phyloP scores from a whole-genome alignment of 2,113 vertebrate genomes.

The Trinectes maculatus region DNA sequence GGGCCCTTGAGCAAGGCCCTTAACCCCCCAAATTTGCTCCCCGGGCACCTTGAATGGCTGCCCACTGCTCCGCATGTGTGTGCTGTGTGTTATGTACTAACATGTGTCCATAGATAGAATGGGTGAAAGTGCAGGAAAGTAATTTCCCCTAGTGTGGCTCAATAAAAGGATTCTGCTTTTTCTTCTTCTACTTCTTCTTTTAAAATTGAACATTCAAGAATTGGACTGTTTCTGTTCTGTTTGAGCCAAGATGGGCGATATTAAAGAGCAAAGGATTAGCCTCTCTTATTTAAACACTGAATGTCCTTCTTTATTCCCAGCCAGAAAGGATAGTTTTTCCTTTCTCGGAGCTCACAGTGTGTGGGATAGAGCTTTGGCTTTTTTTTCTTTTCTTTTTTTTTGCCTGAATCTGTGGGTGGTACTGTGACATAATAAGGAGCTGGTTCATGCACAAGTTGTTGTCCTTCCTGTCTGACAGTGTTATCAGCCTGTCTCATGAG shows the following conservation, averaged over 20 bases:
- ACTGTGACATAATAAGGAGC: slow-evolving; percentile 13
- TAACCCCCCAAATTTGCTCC: too few species aligned
- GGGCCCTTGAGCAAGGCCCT: too few species aligned
- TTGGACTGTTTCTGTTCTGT: not conserved
- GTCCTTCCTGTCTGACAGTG: slow-evolving; percentile 53
- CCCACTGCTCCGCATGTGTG: too few species aligned
- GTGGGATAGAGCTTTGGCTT: slow-evolving; percentile 5
- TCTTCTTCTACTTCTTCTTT: too few species aligned
- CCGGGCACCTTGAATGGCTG: too few species aligned
- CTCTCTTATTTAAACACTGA: slow-evolving; percentile 29
- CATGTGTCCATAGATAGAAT: too few species aligned
- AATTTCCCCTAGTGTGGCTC: too few species aligned
- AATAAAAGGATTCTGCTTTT: too few species aligned
- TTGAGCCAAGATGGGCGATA: not conserved
- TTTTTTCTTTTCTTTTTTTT: too few species aligned
- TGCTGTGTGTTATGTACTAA: too few species aligned
- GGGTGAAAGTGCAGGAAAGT: too few species aligned
- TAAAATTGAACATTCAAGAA: not conserved
- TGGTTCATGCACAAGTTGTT: slow-evolving; percentile 34
- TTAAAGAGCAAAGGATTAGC: slow-evolving; percentile 7
- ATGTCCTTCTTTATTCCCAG: slow-evolving; percentile 12
- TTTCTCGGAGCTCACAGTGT: slow-evolving; percentile 10
- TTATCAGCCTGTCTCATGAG: slow-evolving; percentile 56
- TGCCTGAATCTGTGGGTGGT: slow-evolving; percentile 42
- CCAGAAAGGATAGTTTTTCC: slow-evolving; percentile 17